Conservation (phyloP, 2,888 invertebrate species). For the Mythimna vitellina region DNA sequence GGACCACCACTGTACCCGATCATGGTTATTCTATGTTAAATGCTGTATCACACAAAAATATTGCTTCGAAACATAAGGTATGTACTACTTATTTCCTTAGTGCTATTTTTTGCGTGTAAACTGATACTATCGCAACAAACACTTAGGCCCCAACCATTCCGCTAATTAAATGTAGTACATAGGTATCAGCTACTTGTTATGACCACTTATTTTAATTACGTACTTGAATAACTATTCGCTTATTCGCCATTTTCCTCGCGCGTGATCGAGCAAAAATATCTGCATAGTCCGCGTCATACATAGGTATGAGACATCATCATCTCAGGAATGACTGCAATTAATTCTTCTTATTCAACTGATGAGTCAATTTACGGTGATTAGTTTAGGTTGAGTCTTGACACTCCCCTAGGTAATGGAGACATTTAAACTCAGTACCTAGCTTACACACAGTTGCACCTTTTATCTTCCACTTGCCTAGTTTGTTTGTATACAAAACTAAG, state of each 20-base stretch:
- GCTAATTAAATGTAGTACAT: slow-evolving; percentile 19
- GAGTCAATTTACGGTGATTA: slow-evolving; percentile 39
- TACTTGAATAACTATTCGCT: slow-evolving; percentile 26
- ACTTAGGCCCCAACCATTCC: slow-evolving; percentile 3
- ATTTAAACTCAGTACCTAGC: too few relatives aligned
- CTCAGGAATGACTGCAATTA: slow-evolving; percentile 45
- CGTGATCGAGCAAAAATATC: slow-evolving; percentile 54
- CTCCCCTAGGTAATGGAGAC: too few relatives aligned
- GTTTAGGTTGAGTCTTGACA: neutral
- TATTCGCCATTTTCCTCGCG: slow-evolving; percentile 25
- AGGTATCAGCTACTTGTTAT: slow-evolving; percentile 14
- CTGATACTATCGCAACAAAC: slow-evolving; percentile 11
- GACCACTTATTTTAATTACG: slow-evolving; percentile 8
- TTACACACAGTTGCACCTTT: too few relatives aligned
- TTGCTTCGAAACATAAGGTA: neutral
- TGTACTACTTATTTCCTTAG: too few relatives aligned
- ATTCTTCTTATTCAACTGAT: slow-evolving; percentile 46
- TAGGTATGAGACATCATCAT: slow-evolving; percentile 55
- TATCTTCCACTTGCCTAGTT: too few relatives aligned
- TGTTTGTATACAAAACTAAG: too few relatives aligned
- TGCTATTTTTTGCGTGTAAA: neutral
- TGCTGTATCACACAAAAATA: neutral
- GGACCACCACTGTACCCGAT: neutral
- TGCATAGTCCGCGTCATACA: slow-evolving; percentile 35
- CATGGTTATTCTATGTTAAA: neutral